Evolutionary conservation across 2,797 vertebrate species (phyloP).

Genomic region (Vipera ursinii): DNA sequence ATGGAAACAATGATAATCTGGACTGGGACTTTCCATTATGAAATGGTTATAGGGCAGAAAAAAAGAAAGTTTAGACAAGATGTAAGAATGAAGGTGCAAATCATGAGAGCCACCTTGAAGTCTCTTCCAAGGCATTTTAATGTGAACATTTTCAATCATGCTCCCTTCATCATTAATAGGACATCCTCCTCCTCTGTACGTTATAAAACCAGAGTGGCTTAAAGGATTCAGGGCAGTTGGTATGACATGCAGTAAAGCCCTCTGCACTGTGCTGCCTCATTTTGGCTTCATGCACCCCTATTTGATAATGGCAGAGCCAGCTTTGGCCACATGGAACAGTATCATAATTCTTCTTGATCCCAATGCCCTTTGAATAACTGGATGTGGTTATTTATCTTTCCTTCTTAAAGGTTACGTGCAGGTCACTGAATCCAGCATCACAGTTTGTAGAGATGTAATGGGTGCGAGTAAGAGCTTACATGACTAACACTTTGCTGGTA

Average conservation of each 20-base stretch:
- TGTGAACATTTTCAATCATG: background rate
- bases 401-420: constrained; percentile 1
- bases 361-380: background rate
- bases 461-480: background rate
- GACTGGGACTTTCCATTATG: background rate
- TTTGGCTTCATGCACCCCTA: too few species aligned
- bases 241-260: background rate
- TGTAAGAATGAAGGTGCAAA: background rate
- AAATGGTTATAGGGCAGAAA: background rate
- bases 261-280: background rate
- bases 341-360: background rate
- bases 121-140: background rate
- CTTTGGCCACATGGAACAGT: background rate
- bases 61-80: background rate
- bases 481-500: background rate
- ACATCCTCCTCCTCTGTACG: background rate
- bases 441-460: background rate
- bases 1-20: background rate
- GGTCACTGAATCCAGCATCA: background rate
- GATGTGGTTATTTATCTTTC: background rate
- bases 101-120: background rate
- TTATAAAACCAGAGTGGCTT: background rate
- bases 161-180: background rate
- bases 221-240: background rate
- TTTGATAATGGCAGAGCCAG: background rate